Evolutionary conservation across 2,113 vertebrate genomes (phyloP).

Genomic region (Salvelinus alpinus): DNA sequence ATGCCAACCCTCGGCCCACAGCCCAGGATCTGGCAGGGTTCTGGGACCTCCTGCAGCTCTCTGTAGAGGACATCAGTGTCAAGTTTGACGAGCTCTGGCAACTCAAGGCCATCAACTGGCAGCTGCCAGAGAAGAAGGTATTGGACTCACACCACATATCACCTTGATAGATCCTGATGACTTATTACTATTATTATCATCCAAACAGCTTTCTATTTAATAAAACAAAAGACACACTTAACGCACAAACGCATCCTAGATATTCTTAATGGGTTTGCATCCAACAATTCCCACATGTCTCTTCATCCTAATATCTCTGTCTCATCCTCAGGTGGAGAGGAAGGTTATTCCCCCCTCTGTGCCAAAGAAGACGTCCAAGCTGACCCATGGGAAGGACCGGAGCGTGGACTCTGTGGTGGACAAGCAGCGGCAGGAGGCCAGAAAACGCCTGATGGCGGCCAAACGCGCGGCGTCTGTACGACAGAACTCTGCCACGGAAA

Average conservation of each 20-base stretch:
- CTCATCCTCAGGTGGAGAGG: slow-evolving; percentile 85
- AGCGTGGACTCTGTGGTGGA: slow-evolving; percentile 83
- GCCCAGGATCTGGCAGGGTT: slow-evolving; percentile 97
- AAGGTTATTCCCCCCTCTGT: slow-evolving; percentile 89
- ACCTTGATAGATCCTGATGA: slow-evolving; percentile 30
- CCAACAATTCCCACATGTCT: background rate
- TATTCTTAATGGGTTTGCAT: background rate
- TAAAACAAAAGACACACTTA: too few relatives aligned
- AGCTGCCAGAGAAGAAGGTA: slow-evolving; percentile 89
- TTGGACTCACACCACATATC: background rate
- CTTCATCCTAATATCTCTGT: background rate
- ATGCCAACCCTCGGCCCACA: slow-evolving; percentile 90
- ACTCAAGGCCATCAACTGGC: slow-evolving; percentile 94
- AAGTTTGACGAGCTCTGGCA: slow-evolving; percentile 98
- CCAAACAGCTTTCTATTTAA: too few relatives aligned
- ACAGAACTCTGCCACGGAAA: slow-evolving; percentile 98
- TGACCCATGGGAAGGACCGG: slow-evolving; percentile 85
- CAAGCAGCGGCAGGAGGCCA: slow-evolving; percentile 96
- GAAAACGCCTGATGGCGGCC: slow-evolving; percentile 94
- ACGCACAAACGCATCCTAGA: too few relatives aligned
- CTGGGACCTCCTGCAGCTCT: slow-evolving; percentile 97
- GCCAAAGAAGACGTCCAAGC: slow-evolving; percentile 94
- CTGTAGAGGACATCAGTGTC: slow-evolving; percentile 98
- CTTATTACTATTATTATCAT: background rate
- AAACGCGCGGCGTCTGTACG: slow-evolving; percentile 92